Evolutionary conservation across 2,888 invertebrate species (phyloP).

Genomic region (Drosophila longiperda): DNA sequence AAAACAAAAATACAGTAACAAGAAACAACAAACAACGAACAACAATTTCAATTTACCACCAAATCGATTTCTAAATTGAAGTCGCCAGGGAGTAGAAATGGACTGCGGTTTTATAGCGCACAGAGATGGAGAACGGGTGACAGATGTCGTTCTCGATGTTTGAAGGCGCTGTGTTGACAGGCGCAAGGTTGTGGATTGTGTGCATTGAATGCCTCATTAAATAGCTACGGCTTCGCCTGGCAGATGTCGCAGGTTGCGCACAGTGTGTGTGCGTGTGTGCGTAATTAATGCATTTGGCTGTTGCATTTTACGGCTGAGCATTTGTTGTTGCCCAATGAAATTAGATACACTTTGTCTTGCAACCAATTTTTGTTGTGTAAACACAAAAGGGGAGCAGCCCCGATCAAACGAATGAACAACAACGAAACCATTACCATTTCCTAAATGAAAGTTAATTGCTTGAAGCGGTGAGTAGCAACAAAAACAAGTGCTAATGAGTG

Average conservation of each 20-base stretch:
- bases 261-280: constrained; percentile 33
- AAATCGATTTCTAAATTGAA: constrained; percentile 75
- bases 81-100: constrained; percentile 45
- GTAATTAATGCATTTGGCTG: constrained; percentile 78
- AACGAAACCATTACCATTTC: constrained; percentile 52
- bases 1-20: constrained; percentile 7
- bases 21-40: constrained; percentile 60
- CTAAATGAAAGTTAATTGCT: constrained; percentile 73
- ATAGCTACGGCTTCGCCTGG: constrained; percentile 51
- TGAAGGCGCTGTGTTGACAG: constrained; percentile 62
- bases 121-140: constrained; percentile 60
- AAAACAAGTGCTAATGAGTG: constrained; percentile 72
- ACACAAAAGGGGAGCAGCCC: constrained; percentile 58
- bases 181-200: constrained; percentile 66
- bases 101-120: constrained; percentile 71
- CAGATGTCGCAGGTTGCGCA: constrained; percentile 59
- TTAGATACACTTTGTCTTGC: constrained; percentile 73
- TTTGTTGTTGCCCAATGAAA: constrained; percentile 63
- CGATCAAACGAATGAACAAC: constrained; percentile 20
- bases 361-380: constrained; percentile 68
- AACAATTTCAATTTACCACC: constrained; percentile 74
- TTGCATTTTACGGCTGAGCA: constrained; percentile 66
- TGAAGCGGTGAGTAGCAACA: constrained; percentile 17
- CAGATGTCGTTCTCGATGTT: constrained; percentile 63
- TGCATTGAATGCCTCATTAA: constrained; percentile 82